Conservation (phyloP, 2,888 invertebrate species). For the Micoletzkya japonica region DNA sequence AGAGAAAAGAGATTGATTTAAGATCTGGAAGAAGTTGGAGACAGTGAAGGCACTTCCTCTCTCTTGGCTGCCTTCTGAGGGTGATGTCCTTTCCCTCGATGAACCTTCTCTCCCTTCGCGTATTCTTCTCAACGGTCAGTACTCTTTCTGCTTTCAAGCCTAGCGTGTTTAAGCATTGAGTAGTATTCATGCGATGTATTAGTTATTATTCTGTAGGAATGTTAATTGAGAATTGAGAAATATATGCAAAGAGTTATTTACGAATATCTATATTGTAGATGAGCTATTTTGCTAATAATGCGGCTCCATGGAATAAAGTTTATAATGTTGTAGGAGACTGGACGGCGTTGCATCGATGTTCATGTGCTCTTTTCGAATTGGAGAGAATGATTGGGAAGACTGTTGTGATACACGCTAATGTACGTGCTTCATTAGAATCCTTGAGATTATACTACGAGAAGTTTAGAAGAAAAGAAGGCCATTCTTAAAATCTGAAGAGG, state of each 20-base stretch:
- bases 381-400: conserved; percentile 18
- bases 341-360: conserved; percentile 28
- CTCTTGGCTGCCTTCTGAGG: conserved; percentile 46
- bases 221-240: no score
- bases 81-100: conserved; percentile 42
- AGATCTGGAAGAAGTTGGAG: conserved; percentile 41
- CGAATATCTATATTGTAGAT: background rate
- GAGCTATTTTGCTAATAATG: background rate
- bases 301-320: background rate
- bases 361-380: conserved; percentile 20
- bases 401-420: conserved; percentile 12
- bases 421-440: background rate
- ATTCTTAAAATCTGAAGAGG: no score
- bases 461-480: no score
- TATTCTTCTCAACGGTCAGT: conserved; percentile 24
- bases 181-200: no score
- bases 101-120: conserved; percentile 42
- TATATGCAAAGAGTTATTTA: background rate
- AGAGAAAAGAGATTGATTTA: no score
- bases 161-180: no score
- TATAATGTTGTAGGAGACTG: conserved; percentile 13
- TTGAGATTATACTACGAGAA: no score
- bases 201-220: no score
- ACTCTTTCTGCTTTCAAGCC: background rate
- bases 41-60: conserved; percentile 43